A percentile compares a stretch with the other conserved stretches of the same genome.
These are phyloP conservation scores for mouse (Mus musculus) DNA, from an alignment of 2,113 vertebrate species.

Conservation along the genomic window GRCm39 chr1:118536001-118536500, in stretches of 20 bases:
- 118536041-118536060: neutral
- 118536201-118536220: slow-evolving; percentile 61
- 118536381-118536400: slow-evolving; percentile 74
- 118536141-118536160: neutral
- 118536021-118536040: slow-evolving; percentile 41
- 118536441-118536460: slow-evolving; percentile 78
- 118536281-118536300: neutral
- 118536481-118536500: slow-evolving; percentile 48
- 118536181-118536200: slow-evolving; percentile 71
- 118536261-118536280: slow-evolving; percentile 70
- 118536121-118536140: slow-evolving; percentile 66
- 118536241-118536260: slow-evolving; percentile 65
- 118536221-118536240: slow-evolving; percentile 79
- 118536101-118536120: slow-evolving; percentile 87
- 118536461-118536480: slow-evolving; percentile 81
- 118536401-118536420: slow-evolving; percentile 80
- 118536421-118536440: slow-evolving; percentile 62
- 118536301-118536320: slow-evolving; percentile 68
- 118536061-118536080: slow-evolving; percentile 1
- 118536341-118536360: slow-evolving; percentile 86
- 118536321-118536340: slow-evolving; percentile 75
- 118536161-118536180: slow-evolving; percentile 59
- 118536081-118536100: slow-evolving; percentile 74
- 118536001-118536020: neutral
- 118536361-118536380: slow-evolving; percentile 74